phyloP scores from a whole-genome alignment of 2,888 invertebrate genomes.

The Brachynemurus nebulosus region DNA sequence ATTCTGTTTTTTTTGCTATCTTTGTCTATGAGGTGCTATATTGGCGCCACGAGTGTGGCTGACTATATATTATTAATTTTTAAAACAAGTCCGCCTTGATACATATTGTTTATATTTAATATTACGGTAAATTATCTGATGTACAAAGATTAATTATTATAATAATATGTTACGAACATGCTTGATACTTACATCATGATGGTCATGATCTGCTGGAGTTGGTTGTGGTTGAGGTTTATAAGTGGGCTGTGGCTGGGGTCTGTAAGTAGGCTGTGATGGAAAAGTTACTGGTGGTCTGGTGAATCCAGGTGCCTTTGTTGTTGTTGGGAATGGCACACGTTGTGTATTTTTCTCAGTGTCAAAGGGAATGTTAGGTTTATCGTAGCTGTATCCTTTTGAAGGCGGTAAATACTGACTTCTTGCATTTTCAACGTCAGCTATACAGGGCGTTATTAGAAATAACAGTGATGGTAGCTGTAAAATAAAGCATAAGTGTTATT shows the following conservation, averaged over 20 bases:
- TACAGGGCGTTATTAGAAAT: no score
- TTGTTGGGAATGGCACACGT: slow-evolving; percentile 3
- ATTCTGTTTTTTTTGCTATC: no score
- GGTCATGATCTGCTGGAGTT: no score
- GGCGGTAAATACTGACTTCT: slow-evolving; percentile 65
- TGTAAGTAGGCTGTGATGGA: slow-evolving; percentile 20
- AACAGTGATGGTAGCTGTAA: no score
- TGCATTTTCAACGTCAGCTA: slow-evolving; percentile 45
- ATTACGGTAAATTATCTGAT: neutral
- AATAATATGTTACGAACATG: no score
- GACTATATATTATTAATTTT: no score
- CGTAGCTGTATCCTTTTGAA: slow-evolving; percentile 59
- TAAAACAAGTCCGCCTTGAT: no score
- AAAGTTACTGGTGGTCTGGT: slow-evolving; percentile 19
- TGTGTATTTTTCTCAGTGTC: slow-evolving; percentile 22
- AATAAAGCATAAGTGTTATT: no score
- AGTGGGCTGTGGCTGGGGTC: slow-evolving; percentile 14
- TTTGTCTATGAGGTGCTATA: no score
- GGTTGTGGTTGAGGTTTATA: slow-evolving; percentile 16
- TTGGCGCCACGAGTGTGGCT: no score
- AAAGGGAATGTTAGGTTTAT: slow-evolving; percentile 48
- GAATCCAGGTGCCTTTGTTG: neutral
- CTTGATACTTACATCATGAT: no score
- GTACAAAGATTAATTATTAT: neutral
- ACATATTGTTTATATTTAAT: neutral